Base-by-base conservation (phyloP, 2,113 vertebrate genomes). In the Euleptes europaea region DNA sequence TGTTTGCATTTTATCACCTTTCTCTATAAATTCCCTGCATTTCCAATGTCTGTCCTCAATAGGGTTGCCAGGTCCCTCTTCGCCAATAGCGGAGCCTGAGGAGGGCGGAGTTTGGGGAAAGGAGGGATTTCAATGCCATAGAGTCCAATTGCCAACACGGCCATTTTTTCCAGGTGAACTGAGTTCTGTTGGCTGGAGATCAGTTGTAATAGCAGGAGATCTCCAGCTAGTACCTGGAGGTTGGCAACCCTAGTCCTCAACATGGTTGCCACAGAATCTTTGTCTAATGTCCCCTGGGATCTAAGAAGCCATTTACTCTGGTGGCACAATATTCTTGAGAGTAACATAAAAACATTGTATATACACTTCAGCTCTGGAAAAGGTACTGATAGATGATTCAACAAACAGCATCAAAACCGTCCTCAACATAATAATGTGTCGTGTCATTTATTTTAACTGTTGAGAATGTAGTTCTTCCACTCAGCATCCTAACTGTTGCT, bases 381-480 rank as follows among this genome's bases (percentile, higher is more conserved):
- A 65, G 35, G 51, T n/a, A 63, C 51, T 3, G 40, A 72, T 28
- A 49, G 54, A 44, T 63, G 38, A 47, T 28, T 51, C 19, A 28
- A n/a, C 35, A 57, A 84, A 67, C 15, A 73, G 21, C 76, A 33
- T 63, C 76, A 69, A 79, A 71, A 72, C 40, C 77, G 84, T 60
- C 65, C 33, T 23, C 9, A 69, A 26, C 38, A 70, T 77, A 49
- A 80, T 19, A 78, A 78, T n/a, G 49, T 9, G 33, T 51, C 63
- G 47, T 23, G 87, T 81, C 76, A 69, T 86, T 84, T 42, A 47
- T 82, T 3, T 35, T 44, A 49, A 13, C 11, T 82, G 44, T 88
- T 78, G 63, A 82, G 78, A 40, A 28, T 80, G 69, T 10, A 51
- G 67, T 49, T 6, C n/a, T 8, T 80, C 42, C 11, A 70, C 78